Percentiles rank a stretch among this genome's conserved stretches.
phyloP scores from a whole-genome alignment of 2,888 invertebrate genomes.

The Netelia melanura region DNA sequence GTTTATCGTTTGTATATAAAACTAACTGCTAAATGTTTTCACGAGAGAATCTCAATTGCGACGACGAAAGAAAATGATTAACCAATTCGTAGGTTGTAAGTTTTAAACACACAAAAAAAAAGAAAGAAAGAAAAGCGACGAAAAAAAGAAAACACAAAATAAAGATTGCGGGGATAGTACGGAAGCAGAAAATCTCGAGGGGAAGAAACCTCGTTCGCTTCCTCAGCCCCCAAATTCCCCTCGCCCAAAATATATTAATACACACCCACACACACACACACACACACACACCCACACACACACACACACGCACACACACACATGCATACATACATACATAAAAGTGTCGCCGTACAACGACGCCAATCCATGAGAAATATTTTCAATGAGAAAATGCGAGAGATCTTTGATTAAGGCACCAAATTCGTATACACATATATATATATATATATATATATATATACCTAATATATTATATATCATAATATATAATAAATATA shows the following conservation, averaged over 20 bases:
- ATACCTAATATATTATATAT: slow-evolving; percentile 35
- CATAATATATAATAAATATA: slow-evolving; percentile 13
- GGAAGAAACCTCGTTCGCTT: slow-evolving; percentile 49
- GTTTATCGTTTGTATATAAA: slow-evolving; percentile 80
- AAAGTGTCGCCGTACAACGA: slow-evolving; percentile 60
- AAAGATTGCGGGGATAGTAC: slow-evolving; percentile 3
- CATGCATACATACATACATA: slow-evolving; percentile 5
- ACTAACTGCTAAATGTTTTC: slow-evolving; percentile 80
- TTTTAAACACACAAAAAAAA: slow-evolving; percentile 29
- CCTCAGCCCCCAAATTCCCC: slow-evolving; percentile 33
- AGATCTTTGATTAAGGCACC: slow-evolving; percentile 56
- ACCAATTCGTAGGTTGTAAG: slow-evolving; percentile 56
- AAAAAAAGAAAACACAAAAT: neutral
- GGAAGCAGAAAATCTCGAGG: slow-evolving; percentile 30
- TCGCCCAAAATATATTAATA: slow-evolving; percentile 14
- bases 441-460: slow-evolving; percentile 36
- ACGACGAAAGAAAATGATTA: slow-evolving; percentile 44
- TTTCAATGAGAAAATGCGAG: slow-evolving; percentile 64
- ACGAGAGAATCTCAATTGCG: slow-evolving; percentile 70
- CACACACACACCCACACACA: slow-evolving; percentile 31
- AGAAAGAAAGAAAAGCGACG: slow-evolving; percentile 28
- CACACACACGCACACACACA: slow-evolving; percentile 8
- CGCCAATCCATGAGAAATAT: slow-evolving; percentile 65
- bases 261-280: too few species aligned
- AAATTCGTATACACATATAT: slow-evolving; percentile 42